Evolutionary conservation across 2,113 vertebrate genomes (phyloP).

Genomic region (Anseranas semipalmata): DNA sequence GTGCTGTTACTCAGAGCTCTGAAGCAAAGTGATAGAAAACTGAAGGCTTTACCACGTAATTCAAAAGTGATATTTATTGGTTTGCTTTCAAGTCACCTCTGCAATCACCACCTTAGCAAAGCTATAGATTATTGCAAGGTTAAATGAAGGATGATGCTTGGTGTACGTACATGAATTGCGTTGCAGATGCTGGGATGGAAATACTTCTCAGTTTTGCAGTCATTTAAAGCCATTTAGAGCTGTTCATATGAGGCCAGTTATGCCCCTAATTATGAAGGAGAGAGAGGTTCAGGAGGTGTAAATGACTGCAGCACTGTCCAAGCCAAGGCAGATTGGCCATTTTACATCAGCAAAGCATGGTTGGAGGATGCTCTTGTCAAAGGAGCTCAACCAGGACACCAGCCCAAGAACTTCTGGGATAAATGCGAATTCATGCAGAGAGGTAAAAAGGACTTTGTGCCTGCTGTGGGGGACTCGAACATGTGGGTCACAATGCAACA

Average conservation of each 20-base stretch:
- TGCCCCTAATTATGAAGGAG: background rate
- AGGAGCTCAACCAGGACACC: background rate
- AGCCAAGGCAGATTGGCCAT: background rate
- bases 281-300: background rate
- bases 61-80: background rate
- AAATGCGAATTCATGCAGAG: background rate
- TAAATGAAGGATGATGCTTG: background rate
- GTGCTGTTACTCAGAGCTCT: background rate
- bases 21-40: constrained; percentile 5
- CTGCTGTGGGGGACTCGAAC: background rate
- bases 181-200: background rate
- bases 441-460: background rate
- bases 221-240: background rate
- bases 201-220: background rate
- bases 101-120: background rate
- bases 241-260: background rate
- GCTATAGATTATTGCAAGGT: background rate
- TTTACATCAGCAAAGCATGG: background rate
- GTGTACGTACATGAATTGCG: background rate
- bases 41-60: background rate
- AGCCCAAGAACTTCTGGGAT: background rate
- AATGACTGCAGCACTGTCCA: background rate
- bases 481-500: background rate
- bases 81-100: constrained; percentile 29
- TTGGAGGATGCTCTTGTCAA: background rate